Conservation (phyloP, 2,888 invertebrate species). For the Macrosoma leucophasiata region DNA sequence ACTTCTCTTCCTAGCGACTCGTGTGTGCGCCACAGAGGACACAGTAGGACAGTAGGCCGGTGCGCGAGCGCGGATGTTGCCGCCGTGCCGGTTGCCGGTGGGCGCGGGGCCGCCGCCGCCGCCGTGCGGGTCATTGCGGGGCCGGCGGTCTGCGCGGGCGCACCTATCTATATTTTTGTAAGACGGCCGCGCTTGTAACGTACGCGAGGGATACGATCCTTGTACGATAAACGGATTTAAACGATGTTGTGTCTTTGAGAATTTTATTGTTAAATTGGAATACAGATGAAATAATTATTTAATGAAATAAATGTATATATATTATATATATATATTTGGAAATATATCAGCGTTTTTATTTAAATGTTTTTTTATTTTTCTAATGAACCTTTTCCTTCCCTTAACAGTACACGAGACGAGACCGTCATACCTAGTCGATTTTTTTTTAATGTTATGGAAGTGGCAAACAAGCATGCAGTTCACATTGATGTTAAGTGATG, state of each 20-base stretch:
- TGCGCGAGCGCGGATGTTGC: too few species aligned
- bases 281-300: conserved; percentile 74
- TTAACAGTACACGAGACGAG: too few species aligned
- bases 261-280: conserved; percentile 76
- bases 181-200: conserved; percentile 26
- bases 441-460: too few species aligned
- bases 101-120: conserved; percentile 11
- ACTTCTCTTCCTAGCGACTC: too few species aligned
- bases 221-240: conserved; percentile 62
- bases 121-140: neutral
- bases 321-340: conserved; percentile 71
- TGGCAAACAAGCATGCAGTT: too few species aligned
- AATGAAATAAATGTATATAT: conserved; percentile 76
- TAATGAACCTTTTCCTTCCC: too few species aligned
- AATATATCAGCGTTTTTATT: conserved; percentile 51
- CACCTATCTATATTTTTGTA: conserved; percentile 45
- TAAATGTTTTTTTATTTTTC: too few species aligned
- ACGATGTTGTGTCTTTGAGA: conserved; percentile 75
- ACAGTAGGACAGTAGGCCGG: too few species aligned
- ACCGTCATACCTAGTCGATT: too few species aligned
- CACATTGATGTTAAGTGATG: too few species aligned
- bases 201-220: conserved; percentile 50
- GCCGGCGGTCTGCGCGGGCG: neutral
- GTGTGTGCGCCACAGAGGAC: too few species aligned
- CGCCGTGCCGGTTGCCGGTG: too few species aligned